phyloP scores from a whole-genome alignment of 1,140 invertebrate species.

The Chlorops oryzae region DNA sequence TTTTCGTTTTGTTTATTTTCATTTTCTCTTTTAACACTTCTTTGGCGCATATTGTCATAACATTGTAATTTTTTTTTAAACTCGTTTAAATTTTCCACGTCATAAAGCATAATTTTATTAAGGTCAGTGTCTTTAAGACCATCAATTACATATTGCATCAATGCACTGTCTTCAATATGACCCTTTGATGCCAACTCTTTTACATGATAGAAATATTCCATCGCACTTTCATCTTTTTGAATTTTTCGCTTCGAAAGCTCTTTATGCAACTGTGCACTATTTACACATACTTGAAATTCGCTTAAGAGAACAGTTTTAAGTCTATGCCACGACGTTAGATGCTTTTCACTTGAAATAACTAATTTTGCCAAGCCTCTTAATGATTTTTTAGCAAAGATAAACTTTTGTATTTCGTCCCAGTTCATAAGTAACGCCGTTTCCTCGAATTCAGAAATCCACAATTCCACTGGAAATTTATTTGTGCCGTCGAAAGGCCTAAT shows the following conservation, averaged over 20 bases:
- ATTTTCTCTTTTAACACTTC: not conserved
- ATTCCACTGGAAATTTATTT: slow-evolving; percentile 9
- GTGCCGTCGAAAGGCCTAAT: slow-evolving; percentile 1
- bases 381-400: slow-evolving; percentile 4
- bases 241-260: slow-evolving; percentile 4
- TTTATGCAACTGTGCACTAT: slow-evolving; percentile 13
- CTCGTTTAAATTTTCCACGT: slow-evolving; percentile 6
- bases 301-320: not conserved
- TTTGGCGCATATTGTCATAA: slow-evolving; percentile 4
- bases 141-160: slow-evolving; percentile 5
- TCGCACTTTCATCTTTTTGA: slow-evolving; percentile 6
- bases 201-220: slow-evolving; percentile 13
- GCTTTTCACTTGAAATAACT: slow-evolving; percentile 3
- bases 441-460: slow-evolving; percentile 10
- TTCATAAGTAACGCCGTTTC: slow-evolving; percentile 5
- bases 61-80: slow-evolving; percentile 8
- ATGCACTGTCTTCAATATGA: slow-evolving; percentile 1
- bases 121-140: not conserved
- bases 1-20: not conserved
- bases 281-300: slow-evolving; percentile 6
- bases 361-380: slow-evolving; percentile 6
- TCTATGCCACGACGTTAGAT: not conserved
- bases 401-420: slow-evolving; percentile 4
- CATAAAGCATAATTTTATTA: slow-evolving; percentile 11
- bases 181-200: slow-evolving; percentile 4